Evolutionary conservation across 2,797 vertebrate genomes (phyloP).

Genomic region (Hyperoplus lanceolatus): DNA sequence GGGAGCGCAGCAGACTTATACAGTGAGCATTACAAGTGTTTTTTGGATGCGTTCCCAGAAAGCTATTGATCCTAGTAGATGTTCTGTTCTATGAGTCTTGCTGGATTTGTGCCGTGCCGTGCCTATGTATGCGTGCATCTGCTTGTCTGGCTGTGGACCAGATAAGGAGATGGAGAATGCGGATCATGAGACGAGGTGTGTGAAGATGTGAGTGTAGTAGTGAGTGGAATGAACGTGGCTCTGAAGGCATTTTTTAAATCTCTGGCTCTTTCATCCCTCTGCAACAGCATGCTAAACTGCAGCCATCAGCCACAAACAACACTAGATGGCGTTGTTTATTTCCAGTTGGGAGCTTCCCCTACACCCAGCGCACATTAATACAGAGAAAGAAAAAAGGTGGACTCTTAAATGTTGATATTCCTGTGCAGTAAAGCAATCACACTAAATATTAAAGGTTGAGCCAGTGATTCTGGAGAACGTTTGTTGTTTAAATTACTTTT

Average conservation of each 20-base stretch:
- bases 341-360: conserved; percentile 26
- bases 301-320: conserved; percentile 4
- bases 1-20: conserved; percentile 35
- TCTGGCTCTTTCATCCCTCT: conserved; percentile 16
- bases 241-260: conserved; percentile 11
- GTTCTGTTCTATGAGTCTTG: conserved; percentile 45
- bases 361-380: not conserved
- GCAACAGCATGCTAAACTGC: conserved; percentile 23
- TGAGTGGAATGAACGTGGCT: conserved; percentile 20
- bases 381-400: conserved; percentile 4
- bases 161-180: conserved; percentile 52
- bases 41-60: conserved; percentile 63
- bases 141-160: conserved; percentile 59
- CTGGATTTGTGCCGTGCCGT: conserved; percentile 27
- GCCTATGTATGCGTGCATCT: conserved; percentile 32
- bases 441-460: conserved; percentile 21
- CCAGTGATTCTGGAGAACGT: too few relatives aligned
- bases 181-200: conserved; percentile 24
- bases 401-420: conserved; percentile 49
- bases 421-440: conserved; percentile 21
- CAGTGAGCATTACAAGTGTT: conserved; percentile 55
- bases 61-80: conserved; percentile 65
- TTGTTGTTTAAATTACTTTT: too few relatives aligned
- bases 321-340: conserved; percentile 78
- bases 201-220: conserved; percentile 26